Percentiles rank a stretch among this genome's conserved stretches.
These are phyloP conservation scores for Orthosia gracilis DNA, from an alignment of 2,888 invertebrate genomes.

Conservation along the genomic window DNA sequence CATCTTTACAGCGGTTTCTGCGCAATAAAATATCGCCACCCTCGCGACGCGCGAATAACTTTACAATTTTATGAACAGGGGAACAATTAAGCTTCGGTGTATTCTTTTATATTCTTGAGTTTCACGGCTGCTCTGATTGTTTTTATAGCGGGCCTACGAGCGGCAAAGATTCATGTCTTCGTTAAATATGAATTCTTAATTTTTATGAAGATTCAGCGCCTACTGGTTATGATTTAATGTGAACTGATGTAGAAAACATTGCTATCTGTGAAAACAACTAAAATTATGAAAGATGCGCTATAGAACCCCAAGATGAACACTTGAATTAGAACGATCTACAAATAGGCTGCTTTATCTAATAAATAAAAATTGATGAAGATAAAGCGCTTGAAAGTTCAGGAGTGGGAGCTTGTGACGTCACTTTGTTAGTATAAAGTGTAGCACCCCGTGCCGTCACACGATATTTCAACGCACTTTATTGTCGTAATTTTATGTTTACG, in stretches of 20 bases:
- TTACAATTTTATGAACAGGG: conserved; percentile 91
- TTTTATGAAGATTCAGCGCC: conserved; percentile 87
- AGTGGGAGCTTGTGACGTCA: too few relatives aligned
- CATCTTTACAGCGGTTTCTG: conserved; percentile 91
- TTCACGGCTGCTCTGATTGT: conserved; percentile 87
- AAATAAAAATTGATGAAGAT: too few relatives aligned
- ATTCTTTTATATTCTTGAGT: conserved; percentile 88
- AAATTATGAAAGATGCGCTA: too few relatives aligned
- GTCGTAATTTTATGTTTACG: too few relatives aligned
- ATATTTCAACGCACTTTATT: too few relatives aligned
- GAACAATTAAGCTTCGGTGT: conserved; percentile 89
- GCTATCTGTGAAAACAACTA: conserved; percentile 53
- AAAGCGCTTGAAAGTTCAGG: too few relatives aligned
- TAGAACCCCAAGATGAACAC: not conserved
- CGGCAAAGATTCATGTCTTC: conserved; percentile 85
- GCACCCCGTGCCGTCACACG: too few relatives aligned
- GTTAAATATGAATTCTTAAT: conserved; percentile 90
- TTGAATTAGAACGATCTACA: not conserved
- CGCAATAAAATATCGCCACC: conserved; percentile 90
- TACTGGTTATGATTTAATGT: conserved; percentile 81
- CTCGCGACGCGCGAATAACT: conserved; percentile 87
- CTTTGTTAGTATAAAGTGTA: too few relatives aligned
- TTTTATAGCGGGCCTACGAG: conserved; percentile 82
- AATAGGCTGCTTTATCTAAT: too few relatives aligned
- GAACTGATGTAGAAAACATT: conserved; percentile 65